Base-by-base conservation (phyloP, 2,797 vertebrate species). In the Pelodytes ibericus region DNA sequence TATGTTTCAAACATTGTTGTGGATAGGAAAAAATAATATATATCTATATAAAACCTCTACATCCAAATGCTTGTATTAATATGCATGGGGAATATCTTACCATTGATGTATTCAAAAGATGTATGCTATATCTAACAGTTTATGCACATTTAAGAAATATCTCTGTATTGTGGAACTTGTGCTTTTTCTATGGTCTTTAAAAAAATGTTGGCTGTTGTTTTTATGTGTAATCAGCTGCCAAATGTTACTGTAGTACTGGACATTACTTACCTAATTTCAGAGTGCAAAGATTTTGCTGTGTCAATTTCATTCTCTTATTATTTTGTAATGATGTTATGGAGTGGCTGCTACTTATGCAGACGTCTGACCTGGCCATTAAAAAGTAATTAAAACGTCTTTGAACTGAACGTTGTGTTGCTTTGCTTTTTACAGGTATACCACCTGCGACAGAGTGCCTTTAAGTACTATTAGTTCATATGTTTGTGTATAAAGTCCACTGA, bases 21-120 rank as follows among this genome's bases (percentile, higher is more conserved):
- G 2, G 24, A 44, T 57, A 56, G 26, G 29, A 72, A 62, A 53
- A 62, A 49, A 62, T 0, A 9, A 15, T 30, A 15, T 61, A 72
- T 61, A 82, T 83, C 84, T 80, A 79, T 84, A 89, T 84, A 84
- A 4, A n/a, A n/a, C n/a, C n/a, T n/a, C n/a, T 71, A 63, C 18
- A 64, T 71, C 15, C 15, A 41, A 31, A 51, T 25, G 29, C 29
- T 51, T 13, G 41, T 63, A 77, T 33, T 57, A 63, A 49, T 80
- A 65, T 74, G 67, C 66, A 75, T 75, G 61, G 20, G 67, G 74
- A n/a, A 33, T 81, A 81, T 79, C 2, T 65, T 44, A 58, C 59
- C 31, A 20, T 71, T 58, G 13, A 20, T 69, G 18, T 69, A 69
- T 33, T 18, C 56, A 60, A 75, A 61, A 26, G 44, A 10, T n/a